Conservation (phyloP, 1,140 invertebrate genomes). For the Potamilus streckersoni region DNA sequence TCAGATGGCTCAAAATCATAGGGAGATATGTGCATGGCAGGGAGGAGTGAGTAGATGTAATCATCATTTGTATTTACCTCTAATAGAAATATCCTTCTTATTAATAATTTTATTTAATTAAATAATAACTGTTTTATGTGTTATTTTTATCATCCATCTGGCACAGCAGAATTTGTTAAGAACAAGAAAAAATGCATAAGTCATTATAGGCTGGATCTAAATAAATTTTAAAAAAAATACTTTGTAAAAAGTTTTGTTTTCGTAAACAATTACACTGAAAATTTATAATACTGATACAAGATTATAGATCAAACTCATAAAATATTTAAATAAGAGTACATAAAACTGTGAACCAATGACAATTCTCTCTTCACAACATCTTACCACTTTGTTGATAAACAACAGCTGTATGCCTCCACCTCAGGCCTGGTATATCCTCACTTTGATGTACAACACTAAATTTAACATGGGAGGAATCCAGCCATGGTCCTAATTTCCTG, state of each 20-base stretch:
- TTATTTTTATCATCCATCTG: too few species aligned
- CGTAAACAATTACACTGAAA: background rate
- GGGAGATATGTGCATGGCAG: too few species aligned
- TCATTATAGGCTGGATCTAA: too few species aligned
- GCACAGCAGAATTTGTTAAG: too few species aligned
- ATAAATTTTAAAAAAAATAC: too few species aligned
- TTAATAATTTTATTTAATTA: too few species aligned
- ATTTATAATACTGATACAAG: background rate
- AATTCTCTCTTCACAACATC: background rate
- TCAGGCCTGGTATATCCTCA: conserved; percentile 49
- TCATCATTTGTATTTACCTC: too few species aligned
- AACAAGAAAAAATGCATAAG: too few species aligned
- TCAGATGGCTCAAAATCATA: too few species aligned
- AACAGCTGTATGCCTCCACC: conserved; percentile 65
- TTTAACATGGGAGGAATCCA: conserved; percentile 3
- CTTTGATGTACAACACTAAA: conserved; percentile 29
- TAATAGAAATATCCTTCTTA: too few species aligned
- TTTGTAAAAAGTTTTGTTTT: background rate
- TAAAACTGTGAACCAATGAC: background rate
- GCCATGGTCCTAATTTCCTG: background rate
- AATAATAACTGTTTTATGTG: too few species aligned
- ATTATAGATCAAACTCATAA: background rate
- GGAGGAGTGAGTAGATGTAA: too few species aligned
- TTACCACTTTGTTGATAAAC: conserved; percentile 47
- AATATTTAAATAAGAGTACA: background rate